Evolutionary conservation across 2,888 invertebrate genomes (phyloP).

Genomic region (Hipparchia semele): DNA sequence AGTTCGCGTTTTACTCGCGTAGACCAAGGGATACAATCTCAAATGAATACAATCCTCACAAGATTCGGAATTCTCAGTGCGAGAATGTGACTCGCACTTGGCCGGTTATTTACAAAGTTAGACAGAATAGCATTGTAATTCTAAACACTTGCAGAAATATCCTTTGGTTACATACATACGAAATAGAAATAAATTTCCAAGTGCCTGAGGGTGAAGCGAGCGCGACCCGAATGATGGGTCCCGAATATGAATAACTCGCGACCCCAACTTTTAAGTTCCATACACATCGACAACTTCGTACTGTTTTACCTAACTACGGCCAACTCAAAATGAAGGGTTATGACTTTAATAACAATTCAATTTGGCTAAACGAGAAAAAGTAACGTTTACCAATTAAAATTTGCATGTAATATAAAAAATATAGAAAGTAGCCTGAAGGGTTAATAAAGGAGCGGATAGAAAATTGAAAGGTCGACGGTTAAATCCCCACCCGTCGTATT

Average conservation of each 20-base stretch:
- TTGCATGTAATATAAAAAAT: background rate
- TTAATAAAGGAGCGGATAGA: too few relatives aligned
- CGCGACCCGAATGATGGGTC: constrained; percentile 52
- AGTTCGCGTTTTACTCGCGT: too few relatives aligned
- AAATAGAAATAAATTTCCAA: constrained; percentile 39
- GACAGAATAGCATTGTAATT: constrained; percentile 54
- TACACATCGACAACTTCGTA: constrained; percentile 4
- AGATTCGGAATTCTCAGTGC: too few relatives aligned
- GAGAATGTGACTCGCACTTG: too few relatives aligned
- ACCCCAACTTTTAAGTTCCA: constrained; percentile 55
- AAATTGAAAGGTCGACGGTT: too few relatives aligned
- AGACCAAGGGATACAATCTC: too few relatives aligned
- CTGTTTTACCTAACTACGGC: background rate
- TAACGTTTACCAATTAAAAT: background rate
- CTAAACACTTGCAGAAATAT: constrained; percentile 52
- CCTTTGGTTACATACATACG: constrained; percentile 39
- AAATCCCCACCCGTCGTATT: too few relatives aligned
- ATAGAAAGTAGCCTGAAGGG: too few relatives aligned
- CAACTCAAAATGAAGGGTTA: too few relatives aligned
- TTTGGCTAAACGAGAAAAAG: background rate
- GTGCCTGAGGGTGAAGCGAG: constrained; percentile 34
- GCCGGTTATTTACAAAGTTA: too few relatives aligned
- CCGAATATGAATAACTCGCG: constrained; percentile 74
- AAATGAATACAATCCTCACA: too few relatives aligned
- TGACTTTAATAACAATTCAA: background rate